Base-by-base conservation (phyloP, 2,797 vertebrate genomes). In the Urocyon cinereoargenteus region DNA sequence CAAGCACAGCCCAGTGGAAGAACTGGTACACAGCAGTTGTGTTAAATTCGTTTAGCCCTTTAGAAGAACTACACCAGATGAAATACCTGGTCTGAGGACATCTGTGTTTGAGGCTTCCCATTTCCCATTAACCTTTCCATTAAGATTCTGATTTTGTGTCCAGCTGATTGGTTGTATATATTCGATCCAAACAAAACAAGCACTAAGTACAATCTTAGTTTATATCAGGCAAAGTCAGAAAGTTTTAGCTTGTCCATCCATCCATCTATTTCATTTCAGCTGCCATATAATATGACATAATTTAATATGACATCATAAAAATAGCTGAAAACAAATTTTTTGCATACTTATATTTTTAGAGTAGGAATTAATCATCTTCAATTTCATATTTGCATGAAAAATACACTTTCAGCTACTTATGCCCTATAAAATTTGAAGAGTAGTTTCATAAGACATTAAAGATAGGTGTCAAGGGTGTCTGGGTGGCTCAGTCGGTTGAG, bases 301-400 rank as follows among this genome's bases (percentile, higher is more conserved):
- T 36, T 93, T 64, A 87, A 0, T 1, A 96, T 96, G 91, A 90
- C 57, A 72, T 45, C 75, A 40, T 93, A 95, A 97, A n/a, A 85
- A 12, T 51, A 75, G 31, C 3, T 0, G 15, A 86, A 70, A 83
- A 98, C 5, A 10, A 0, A 5, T 45, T 12, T 73, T 81, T 94
- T 85, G 90, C 22, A 70, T 82, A 45, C 21, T 83, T 90, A 40
- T 61, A 45, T 40, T 94, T 68, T 94, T 68, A 68, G 49, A 91
- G 78, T 72, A 21, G 0, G 0, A 51, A 61, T 45, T 55, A 82
- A 49, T 73, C n/a, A 55, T 59, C 28, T 51, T 59, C 24, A 82
- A n/a, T 59, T 82, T 83, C 55, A 53, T 68, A 11, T 70, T 86
- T 34, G 26, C 36, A 68, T n/a, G 53, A 82, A 82, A 28, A 49